Conservation (phyloP, 2,888 invertebrate species). For the Cyclophora punctaria region DNA sequence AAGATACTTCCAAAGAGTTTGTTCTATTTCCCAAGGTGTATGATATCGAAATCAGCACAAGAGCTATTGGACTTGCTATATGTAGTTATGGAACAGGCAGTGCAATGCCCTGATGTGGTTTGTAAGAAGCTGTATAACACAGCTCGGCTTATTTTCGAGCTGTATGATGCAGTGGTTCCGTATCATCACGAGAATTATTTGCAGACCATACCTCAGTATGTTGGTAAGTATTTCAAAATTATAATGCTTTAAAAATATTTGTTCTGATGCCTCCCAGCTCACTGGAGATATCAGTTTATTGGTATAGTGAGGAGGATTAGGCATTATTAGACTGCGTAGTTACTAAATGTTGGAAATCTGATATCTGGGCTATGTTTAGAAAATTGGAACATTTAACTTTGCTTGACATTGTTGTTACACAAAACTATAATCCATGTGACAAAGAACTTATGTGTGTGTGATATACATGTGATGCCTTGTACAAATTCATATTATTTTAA, state of each 20-base stretch:
- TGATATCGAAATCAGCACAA: slow-evolving; percentile 76
- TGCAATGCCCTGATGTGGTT: slow-evolving; percentile 75
- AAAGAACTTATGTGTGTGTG: too few species aligned
- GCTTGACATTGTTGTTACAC: too few species aligned
- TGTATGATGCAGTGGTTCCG: slow-evolving; percentile 86
- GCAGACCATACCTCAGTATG: slow-evolving; percentile 90
- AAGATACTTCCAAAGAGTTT: slow-evolving; percentile 59
- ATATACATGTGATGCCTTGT: too few species aligned
- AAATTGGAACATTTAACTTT: too few species aligned
- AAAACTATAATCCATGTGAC: too few species aligned
- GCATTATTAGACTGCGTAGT: too few species aligned
- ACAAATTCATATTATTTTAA: neutral
- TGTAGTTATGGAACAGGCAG: slow-evolving; percentile 80
- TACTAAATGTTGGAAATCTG: too few species aligned
- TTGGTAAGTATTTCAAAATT: slow-evolving; percentile 69
- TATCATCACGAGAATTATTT: slow-evolving; percentile 86
- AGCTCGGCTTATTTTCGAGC: slow-evolving; percentile 82
- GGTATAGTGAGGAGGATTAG: too few species aligned
- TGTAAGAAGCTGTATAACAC: slow-evolving; percentile 80
- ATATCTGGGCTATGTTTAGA: too few species aligned
- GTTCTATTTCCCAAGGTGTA: slow-evolving; percentile 71
- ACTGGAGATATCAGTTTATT: too few species aligned
- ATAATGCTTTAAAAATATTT: too few species aligned
- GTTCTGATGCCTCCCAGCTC: too few species aligned
- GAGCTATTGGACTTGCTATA: slow-evolving; percentile 79